These are phyloP conservation scores for Drosophila kurseongensis DNA, from an alignment of 1,140 invertebrate genomes.

Conservation along the genomic window DNA sequence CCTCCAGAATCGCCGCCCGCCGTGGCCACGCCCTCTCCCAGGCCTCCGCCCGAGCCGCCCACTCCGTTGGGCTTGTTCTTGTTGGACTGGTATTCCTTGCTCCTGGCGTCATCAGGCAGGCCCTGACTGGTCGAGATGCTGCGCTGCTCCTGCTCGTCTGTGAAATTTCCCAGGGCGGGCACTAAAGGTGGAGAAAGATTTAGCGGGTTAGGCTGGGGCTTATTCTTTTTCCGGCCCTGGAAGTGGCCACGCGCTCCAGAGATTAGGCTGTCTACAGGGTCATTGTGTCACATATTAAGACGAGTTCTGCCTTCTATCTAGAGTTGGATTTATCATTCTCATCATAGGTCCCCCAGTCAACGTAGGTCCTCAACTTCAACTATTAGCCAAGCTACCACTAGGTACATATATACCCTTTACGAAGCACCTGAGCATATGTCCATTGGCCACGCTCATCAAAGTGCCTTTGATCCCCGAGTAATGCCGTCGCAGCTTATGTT, in stretches of 20 bases:
- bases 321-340: slow-evolving; percentile 9
- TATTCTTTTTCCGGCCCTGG: not conserved
- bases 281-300: not conserved
- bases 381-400: no score
- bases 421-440: slow-evolving; percentile 17
- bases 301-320: not conserved
- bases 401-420: slow-evolving; percentile 45
- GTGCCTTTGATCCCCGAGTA: slow-evolving; percentile 63
- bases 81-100: slow-evolving; percentile 88
- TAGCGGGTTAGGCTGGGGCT: slow-evolving; percentile 18
- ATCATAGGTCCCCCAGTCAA: no score
- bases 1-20: slow-evolving; percentile 59
- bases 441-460: slow-evolving; percentile 43
- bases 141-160: slow-evolving; percentile 86
- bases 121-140: slow-evolving; percentile 48
- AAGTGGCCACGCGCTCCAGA: no score
- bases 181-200: slow-evolving; percentile 84
- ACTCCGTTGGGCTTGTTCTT: slow-evolving; percentile 80
- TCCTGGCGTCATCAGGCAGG: slow-evolving; percentile 87
- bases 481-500: slow-evolving; percentile 44
- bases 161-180: slow-evolving; percentile 89
- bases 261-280: no score
- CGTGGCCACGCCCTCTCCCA: slow-evolving; percentile 48
- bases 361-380: no score
- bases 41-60: slow-evolving; percentile 43